A percentile compares a stretch with the other conserved stretches of the same genome.
phyloP scores from a whole-genome alignment of 2,113 vertebrate species.

The Callorhinus ursinus region DNA sequence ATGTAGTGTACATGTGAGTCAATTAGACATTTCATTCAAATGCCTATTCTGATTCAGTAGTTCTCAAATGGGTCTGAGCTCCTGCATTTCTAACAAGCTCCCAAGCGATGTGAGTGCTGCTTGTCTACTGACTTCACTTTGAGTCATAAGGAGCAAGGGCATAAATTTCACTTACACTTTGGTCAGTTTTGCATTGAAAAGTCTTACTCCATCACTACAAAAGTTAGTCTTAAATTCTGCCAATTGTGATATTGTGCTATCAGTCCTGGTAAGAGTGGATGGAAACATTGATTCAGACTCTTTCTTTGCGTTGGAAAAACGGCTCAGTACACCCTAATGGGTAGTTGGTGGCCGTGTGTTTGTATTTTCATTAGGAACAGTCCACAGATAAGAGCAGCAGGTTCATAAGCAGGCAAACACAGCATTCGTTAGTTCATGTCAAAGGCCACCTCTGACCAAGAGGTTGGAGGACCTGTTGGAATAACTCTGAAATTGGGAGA shows the following conservation, averaged over 20 bases:
- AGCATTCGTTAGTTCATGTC: not conserved
- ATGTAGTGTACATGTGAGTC: not conserved
- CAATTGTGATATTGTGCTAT: not conserved
- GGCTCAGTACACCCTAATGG: not conserved
- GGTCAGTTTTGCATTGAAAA: constrained; percentile 38
- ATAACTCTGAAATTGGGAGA: not conserved
- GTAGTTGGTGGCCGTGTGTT: not conserved
- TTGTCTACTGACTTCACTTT: not conserved
- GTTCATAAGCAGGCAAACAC: not conserved
- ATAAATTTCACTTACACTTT: not conserved
- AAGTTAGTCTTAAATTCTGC: constrained; percentile 30
- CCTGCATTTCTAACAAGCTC: constrained; percentile 1
- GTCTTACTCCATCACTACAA: not conserved
- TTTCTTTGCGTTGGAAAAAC: not conserved
- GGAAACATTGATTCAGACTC: not conserved
- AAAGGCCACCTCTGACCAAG: not conserved
- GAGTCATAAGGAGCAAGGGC: not conserved
- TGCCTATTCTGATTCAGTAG: not conserved
- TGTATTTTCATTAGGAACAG: not conserved
- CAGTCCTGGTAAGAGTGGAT: not conserved
- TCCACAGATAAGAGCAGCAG: not conserved
- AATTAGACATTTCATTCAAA: not conserved
- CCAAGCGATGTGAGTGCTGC: not conserved
- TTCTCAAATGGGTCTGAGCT: not conserved
- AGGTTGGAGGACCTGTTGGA: not conserved